phyloP scores from a whole-genome alignment of 2,888 invertebrate species.

The Furcula furcula region DNA sequence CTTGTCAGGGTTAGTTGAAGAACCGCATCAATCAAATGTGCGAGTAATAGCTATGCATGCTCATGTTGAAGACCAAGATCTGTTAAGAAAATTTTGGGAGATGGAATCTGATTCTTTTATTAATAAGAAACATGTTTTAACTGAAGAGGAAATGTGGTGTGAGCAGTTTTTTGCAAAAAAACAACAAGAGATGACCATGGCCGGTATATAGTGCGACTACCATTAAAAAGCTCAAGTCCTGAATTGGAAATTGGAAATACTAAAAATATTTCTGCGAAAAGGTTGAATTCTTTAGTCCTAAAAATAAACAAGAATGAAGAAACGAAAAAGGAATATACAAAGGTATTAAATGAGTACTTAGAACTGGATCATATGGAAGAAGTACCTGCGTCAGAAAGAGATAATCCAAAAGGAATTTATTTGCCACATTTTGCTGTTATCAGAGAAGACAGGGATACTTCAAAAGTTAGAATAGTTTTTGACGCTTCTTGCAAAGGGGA shows the following conservation, averaged over 20 bases:
- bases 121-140: not conserved
- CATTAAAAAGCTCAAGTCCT: not conserved
- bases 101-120: not conserved
- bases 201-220: constrained; percentile 1
- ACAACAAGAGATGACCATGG: not conserved
- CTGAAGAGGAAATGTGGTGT: not conserved
- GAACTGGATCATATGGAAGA: constrained; percentile 1
- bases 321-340: not conserved
- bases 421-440: constrained; percentile 2
- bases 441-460: constrained; percentile 1
- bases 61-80: not conserved
- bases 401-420: not conserved
- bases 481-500: constrained; percentile 3
- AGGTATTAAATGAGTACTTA: constrained; percentile 5
- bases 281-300: constrained; percentile 3
- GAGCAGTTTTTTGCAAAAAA: not conserved
- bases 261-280: constrained; percentile 2
- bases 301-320: constrained; percentile 3
- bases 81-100: constrained; percentile 1
- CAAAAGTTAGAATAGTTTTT: not conserved
- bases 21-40: not conserved
- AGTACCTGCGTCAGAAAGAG: not conserved
- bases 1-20: not conserved
- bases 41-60: not conserved
- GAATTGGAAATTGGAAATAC: constrained; percentile 3